Conservation (phyloP, 2,113 vertebrate species). For the Xiphias gladius region DNA sequence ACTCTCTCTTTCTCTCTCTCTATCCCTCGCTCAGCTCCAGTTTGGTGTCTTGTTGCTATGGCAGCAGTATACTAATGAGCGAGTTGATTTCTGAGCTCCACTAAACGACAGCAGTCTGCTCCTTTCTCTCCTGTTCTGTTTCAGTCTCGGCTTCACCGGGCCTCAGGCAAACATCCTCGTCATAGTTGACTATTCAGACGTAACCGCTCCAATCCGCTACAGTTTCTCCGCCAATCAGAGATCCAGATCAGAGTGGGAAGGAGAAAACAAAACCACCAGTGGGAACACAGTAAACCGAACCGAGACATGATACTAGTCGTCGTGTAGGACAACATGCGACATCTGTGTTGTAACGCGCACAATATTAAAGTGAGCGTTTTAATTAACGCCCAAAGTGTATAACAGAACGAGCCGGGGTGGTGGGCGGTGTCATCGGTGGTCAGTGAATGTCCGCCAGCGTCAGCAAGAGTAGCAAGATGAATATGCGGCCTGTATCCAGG, state of each 20-base stretch:
- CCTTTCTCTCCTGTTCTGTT: slow-evolving; percentile 16
- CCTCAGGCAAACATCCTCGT: slow-evolving; percentile 18
- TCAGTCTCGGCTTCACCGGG: neutral
- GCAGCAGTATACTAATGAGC: slow-evolving; percentile 82
- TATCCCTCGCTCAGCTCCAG: slow-evolving; percentile 23
- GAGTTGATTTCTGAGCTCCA: slow-evolving; percentile 67
- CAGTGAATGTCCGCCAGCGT: slow-evolving; percentile 15
- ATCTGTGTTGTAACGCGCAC: neutral
- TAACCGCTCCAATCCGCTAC: neutral
- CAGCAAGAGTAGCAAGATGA: neutral
- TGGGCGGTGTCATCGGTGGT: slow-evolving; percentile 23
- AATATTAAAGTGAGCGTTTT: neutral
- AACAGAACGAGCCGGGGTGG: slow-evolving; percentile 15
- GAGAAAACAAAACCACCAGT: neutral
- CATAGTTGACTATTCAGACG: neutral
- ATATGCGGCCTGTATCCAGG: neutral
- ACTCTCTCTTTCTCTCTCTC: neutral
- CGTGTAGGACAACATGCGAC: neutral
- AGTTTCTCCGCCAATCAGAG: neutral
- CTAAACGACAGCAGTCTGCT: slow-evolving; percentile 60
- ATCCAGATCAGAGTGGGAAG: neutral
- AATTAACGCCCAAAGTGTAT: slow-evolving; percentile 4
- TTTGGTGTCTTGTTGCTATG: slow-evolving; percentile 81
- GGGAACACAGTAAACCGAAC: neutral
- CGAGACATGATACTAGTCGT: neutral